Conservation (phyloP, 2,113 vertebrate species). For the Lagopus muta region DNA sequence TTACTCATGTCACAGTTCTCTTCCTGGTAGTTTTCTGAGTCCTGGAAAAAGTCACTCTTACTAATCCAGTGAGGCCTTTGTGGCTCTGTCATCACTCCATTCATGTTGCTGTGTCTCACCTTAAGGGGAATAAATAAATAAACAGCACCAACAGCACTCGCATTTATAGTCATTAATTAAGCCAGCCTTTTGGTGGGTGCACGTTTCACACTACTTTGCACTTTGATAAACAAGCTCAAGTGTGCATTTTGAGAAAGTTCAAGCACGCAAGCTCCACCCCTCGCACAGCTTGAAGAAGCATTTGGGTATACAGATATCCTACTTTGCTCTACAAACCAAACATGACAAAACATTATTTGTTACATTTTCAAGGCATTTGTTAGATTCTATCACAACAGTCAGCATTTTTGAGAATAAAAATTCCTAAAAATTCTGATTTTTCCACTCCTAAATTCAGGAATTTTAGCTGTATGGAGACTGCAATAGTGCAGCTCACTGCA, state of each 20-base stretch:
- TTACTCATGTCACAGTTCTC: not conserved
- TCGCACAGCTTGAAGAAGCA: not conserved
- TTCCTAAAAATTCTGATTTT: not conserved
- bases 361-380: not conserved
- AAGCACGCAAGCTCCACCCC: not conserved
- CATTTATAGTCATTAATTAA: not conserved
- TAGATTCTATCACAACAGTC: not conserved
- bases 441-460: not conserved
- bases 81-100: conserved; percentile 4
- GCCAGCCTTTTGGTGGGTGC: not conserved
- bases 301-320: not conserved
- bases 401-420: not conserved
- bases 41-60: conserved; percentile 69
- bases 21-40: conserved; percentile 42
- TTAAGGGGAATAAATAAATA: not conserved
- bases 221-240: not conserved
- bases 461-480: not conserved
- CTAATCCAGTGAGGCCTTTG: conserved; percentile 35
- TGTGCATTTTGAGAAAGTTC: not conserved
- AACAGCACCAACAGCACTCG: not conserved
- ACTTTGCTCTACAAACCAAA: not conserved
- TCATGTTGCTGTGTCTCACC: not conserved
- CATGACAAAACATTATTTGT: not conserved
- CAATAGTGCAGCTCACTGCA: not conserved
- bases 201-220: not conserved